Evolutionary conservation across 2,113 vertebrate species (phyloP).

Genomic region (Lampris incognitus): DNA sequence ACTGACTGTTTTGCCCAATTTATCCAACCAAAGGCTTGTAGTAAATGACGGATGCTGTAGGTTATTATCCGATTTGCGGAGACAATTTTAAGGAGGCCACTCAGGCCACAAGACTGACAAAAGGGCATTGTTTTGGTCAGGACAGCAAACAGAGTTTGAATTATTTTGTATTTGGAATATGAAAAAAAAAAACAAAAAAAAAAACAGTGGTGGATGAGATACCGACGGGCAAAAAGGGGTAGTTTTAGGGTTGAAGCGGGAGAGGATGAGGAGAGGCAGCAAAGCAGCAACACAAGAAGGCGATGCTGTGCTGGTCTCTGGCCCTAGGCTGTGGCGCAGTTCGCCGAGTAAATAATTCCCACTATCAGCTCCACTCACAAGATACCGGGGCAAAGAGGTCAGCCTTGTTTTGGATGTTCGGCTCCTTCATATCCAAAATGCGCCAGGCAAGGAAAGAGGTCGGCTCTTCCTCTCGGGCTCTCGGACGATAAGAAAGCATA

Average conservation of each 20-base stretch:
- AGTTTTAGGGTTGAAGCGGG: conserved; percentile 45
- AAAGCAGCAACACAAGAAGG: conserved; percentile 55
- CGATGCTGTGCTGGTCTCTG: conserved; percentile 52
- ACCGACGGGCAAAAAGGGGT: not conserved
- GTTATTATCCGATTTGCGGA: conserved; percentile 56
- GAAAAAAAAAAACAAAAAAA: not conserved
- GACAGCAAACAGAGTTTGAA: conserved; percentile 53
- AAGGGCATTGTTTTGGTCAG: conserved; percentile 36
- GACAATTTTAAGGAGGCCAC: conserved; percentile 53
- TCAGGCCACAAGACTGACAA: conserved; percentile 47
- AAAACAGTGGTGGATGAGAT: too few species aligned
- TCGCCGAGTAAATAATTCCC: conserved; percentile 74
- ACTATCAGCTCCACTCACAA: conserved; percentile 66
- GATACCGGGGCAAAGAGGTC: conserved; percentile 63
- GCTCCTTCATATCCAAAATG: conserved; percentile 60
- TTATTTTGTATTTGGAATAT: conserved; percentile 66
- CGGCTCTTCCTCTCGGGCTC: conserved; percentile 46
- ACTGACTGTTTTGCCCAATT: conserved; percentile 46
- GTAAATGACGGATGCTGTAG: conserved; percentile 39
- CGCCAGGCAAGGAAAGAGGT: conserved; percentile 17
- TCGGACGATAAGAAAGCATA: conserved; percentile 74
- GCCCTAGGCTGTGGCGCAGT: conserved; percentile 64
- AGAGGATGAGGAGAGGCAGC: conserved; percentile 39
- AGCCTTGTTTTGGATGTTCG: conserved; percentile 61
- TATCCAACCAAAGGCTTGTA: conserved; percentile 26